A percentile compares a stretch with the other conserved stretches of the same genome.
Evolutionary conservation across 2,113 vertebrate species (phyloP).

Genomic region (Puntigrus tetrazona): DNA sequence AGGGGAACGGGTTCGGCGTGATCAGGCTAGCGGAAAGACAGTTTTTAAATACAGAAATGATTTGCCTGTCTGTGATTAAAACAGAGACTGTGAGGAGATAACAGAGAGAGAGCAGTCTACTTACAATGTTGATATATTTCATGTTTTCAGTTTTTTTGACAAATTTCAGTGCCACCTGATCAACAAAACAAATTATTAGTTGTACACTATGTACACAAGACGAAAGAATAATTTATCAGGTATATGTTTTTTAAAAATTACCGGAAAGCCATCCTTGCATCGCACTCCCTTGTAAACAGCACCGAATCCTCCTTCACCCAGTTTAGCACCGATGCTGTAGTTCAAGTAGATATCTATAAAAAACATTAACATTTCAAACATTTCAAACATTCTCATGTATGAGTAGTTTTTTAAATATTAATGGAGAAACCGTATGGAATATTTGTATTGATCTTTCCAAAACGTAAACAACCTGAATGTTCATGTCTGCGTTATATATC

Average conservation of each 20-base stretch:
- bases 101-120: neutral
- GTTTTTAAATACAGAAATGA: neutral
- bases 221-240: no score
- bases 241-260: no score
- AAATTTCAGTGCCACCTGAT: neutral
- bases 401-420: neutral
- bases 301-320: neutral
- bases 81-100: neutral
- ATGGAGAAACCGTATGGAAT: neutral
- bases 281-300: neutral
- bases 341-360: no score
- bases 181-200: neutral
- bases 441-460: no score
- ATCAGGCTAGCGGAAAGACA: neutral
- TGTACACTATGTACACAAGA: no score
- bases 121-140: neutral
- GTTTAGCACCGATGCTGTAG: neutral
- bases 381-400: no score
- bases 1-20: no score
- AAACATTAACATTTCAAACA: no score
- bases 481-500: no score
- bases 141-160: neutral
- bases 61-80: neutral
- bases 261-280: neutral
- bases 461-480: no score